Evolutionary conservation across 1,140 invertebrate species (phyloP).

Genomic region (Philotrypesis tridentata): DNA sequence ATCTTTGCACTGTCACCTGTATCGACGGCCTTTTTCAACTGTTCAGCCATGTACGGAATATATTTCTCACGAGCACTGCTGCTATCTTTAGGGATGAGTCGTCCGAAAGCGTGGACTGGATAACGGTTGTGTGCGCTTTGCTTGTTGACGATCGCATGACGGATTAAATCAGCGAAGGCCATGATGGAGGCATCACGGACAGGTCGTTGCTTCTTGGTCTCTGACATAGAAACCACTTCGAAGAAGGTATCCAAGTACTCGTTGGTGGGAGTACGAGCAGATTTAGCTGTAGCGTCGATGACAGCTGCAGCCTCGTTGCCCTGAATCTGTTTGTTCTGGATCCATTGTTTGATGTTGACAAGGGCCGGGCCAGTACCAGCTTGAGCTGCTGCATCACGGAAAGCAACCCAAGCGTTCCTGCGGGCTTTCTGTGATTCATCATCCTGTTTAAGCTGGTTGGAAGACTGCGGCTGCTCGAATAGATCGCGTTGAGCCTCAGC

Average conservation of each 20-base stretch:
- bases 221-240: constrained; percentile 70
- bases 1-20: constrained; percentile 73
- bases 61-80: constrained; percentile 73
- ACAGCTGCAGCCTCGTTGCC: constrained; percentile 75
- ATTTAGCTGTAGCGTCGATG: constrained; percentile 72
- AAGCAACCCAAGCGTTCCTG: constrained; percentile 74
- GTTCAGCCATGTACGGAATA: constrained; percentile 75
- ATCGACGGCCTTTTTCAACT: constrained; percentile 75
- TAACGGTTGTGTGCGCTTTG: constrained; percentile 76
- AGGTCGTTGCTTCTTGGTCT: constrained; percentile 70
- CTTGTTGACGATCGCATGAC: constrained; percentile 76
- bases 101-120: constrained; percentile 78
- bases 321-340: constrained; percentile 74
- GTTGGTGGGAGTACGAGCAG: constrained; percentile 77
- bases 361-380: constrained; percentile 80
- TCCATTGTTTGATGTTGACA: constrained; percentile 76
- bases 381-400: constrained; percentile 78
- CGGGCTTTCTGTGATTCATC: constrained; percentile 58
- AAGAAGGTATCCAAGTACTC: constrained; percentile 77
- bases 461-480: constrained; percentile 51
- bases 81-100: constrained; percentile 71
- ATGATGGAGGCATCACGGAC: constrained; percentile 75
- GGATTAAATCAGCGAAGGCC: constrained; percentile 76
- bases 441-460: constrained; percentile 68
- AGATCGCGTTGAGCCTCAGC: constrained; percentile 61